phyloP scores from a whole-genome alignment of 2,113 vertebrate genomes.

The Falco punctatus region DNA sequence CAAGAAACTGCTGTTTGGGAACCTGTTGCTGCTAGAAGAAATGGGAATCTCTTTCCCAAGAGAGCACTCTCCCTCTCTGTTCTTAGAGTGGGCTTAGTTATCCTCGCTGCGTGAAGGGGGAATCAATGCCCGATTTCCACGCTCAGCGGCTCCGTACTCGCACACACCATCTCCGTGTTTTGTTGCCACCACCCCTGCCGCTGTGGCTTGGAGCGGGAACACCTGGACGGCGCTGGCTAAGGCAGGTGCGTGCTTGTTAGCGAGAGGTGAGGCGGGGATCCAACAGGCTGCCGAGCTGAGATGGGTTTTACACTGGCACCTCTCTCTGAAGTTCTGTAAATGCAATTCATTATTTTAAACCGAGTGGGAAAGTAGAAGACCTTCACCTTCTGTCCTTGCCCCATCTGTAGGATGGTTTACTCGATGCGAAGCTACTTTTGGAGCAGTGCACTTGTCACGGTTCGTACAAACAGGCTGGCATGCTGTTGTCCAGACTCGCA shows the following conservation, averaged over 20 bases:
- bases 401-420: not conserved
- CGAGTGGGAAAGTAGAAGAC: not conserved
- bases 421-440: not conserved
- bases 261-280: not conserved
- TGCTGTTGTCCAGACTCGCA: not conserved
- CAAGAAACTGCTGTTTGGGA: conserved; percentile 52
- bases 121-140: not conserved
- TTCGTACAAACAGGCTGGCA: rapidly evolving
- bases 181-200: not conserved
- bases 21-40: conserved; percentile 68
- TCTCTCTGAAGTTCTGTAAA: not conserved
- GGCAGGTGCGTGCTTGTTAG: not conserved
- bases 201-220: not conserved
- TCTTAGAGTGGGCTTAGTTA: not conserved
- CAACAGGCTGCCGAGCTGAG: not conserved
- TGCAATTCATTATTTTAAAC: not conserved
- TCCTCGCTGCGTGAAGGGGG: not conserved
- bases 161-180: not conserved
- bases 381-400: not conserved
- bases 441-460: not conserved
- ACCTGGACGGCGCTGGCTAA: not conserved
- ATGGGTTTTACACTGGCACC: not conserved
- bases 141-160: not conserved
- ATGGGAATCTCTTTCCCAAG: conserved; percentile 39
- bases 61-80: conserved; percentile 16